These are phyloP conservation scores for Xiphophorus maculatus DNA, from an alignment of 2,113 vertebrate species.

Conservation along the genomic window DNA sequence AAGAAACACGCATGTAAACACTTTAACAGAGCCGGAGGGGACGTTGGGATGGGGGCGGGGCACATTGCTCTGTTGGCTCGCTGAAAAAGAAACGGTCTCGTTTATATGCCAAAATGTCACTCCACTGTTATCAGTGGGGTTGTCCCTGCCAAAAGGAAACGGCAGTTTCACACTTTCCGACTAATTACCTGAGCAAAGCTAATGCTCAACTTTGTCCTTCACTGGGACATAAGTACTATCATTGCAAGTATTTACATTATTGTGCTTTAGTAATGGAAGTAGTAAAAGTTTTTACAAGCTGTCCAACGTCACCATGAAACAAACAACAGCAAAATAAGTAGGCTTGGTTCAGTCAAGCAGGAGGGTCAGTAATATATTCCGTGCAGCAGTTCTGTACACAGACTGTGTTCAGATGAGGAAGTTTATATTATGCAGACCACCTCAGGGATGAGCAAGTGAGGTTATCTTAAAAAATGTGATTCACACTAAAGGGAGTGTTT, in stretches of 20 bases:
- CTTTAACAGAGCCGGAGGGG: constrained; percentile 7
- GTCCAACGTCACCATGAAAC: background rate
- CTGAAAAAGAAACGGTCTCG: background rate
- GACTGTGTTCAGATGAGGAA: background rate
- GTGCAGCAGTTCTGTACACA: background rate
- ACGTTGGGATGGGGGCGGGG: background rate
- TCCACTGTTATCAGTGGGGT: constrained; percentile 1
- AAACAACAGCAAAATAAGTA: background rate
- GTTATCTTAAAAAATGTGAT: background rate
- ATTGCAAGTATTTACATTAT: background rate
- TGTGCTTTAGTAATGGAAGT: background rate
- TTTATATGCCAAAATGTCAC: constrained; percentile 7
- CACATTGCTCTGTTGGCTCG: background rate
- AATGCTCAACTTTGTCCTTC: background rate
- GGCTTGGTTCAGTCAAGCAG: background rate
- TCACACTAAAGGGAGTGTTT: background rate
- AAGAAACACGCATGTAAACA: constrained; percentile 30
- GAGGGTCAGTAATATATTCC: constrained; percentile 2
- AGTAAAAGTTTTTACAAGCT: background rate
- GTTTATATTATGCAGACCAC: constrained; percentile 13
- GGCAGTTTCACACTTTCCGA: background rate
- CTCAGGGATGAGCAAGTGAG: background rate
- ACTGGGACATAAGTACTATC: background rate
- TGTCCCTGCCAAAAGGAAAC: background rate
- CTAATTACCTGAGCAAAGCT: constrained; percentile 1